These are phyloP conservation scores for Pluvialis apricaria DNA, from an alignment of 2,113 vertebrate genomes.

Conservation along the genomic window DNA sequence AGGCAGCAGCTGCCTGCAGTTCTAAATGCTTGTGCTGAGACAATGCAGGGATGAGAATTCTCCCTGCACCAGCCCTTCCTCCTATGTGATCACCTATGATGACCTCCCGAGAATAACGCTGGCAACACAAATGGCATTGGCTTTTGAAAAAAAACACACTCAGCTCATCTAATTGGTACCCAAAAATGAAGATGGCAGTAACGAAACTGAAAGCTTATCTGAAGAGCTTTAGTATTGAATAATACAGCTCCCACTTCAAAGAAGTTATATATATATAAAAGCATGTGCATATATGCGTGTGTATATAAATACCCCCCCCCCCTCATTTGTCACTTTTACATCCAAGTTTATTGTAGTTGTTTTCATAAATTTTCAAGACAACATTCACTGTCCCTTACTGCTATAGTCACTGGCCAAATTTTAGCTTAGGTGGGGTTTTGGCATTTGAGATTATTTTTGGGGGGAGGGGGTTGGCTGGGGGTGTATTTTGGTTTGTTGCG, in stretches of 20 bases:
- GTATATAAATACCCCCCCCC: rapidly evolving
- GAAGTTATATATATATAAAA: background rate
- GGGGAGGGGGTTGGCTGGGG: too few relatives aligned
- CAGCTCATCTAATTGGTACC: background rate
- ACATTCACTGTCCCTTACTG: background rate
- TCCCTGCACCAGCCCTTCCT: background rate
- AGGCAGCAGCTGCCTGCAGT: background rate
- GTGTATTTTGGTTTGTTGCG: background rate
- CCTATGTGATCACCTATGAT: background rate
- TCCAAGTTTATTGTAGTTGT: background rate
- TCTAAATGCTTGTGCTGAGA: background rate
- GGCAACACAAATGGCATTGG: background rate
- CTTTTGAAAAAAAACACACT: background rate
- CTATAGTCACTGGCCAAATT: background rate
- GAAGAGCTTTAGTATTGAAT: background rate
- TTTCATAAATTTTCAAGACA: background rate
- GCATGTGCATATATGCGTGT: background rate
- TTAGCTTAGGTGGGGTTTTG: background rate
- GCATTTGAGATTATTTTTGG: background rate
- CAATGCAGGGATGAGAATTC: background rate
- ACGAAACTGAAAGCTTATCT: background rate
- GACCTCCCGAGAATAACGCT: background rate
- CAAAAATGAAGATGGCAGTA: background rate
- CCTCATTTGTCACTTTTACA: background rate
- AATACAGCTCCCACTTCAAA: background rate